Evolutionary conservation across 2,797 vertebrate genomes (phyloP), one percentile per base, ranked within the genome.

Genomic region (Enteromius paludinosus): DNA sequence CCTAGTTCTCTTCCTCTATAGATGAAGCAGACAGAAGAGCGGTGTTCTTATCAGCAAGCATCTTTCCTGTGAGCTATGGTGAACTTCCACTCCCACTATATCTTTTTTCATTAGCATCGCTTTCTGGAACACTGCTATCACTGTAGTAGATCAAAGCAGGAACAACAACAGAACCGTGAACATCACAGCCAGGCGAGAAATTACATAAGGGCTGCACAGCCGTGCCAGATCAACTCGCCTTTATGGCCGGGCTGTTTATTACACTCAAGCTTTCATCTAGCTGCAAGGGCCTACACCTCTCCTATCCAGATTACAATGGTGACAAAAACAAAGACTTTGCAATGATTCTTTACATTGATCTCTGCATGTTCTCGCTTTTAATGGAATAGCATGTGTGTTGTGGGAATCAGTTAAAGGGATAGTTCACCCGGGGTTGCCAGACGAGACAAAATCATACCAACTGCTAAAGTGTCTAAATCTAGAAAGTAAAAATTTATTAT

Each of bases 51-150:
- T 89, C 86, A 69, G 52, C 65, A 33, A 43, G 56, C 76, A 86
- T 87, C 80, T 82, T 66, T 83, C 74, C 81, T 76, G 45, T 62
- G 84, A 88, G 83, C 68, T 54, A 64, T 90, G 73, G 83, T 87
- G 85, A 89, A 89, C 82, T 84, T 86, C 89, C 79, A 88, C 81
- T 88, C 82, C 59, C 52, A 69, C 79, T 86, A 78, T 90, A 83
- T 30, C 80, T 78, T 87, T 89, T 84, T 89, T 90, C 87, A 88
- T 90, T 89, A 86, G 83, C 61, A 85, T 81, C 83, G 52, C 43
- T 88, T 86, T 89, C 86, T 86, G 82, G 84, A 87, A 82, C 83
- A 70, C 84, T 41, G 41, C 66, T 89, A 90, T 90, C 87, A 65
- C 30, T 43, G 54, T 72, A 61, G 81, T 80, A 84, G 88, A 90